These are phyloP conservation scores for Cossypha caffra DNA, from an alignment of 2,797 vertebrate genomes.

Conservation along the genomic window DNA sequence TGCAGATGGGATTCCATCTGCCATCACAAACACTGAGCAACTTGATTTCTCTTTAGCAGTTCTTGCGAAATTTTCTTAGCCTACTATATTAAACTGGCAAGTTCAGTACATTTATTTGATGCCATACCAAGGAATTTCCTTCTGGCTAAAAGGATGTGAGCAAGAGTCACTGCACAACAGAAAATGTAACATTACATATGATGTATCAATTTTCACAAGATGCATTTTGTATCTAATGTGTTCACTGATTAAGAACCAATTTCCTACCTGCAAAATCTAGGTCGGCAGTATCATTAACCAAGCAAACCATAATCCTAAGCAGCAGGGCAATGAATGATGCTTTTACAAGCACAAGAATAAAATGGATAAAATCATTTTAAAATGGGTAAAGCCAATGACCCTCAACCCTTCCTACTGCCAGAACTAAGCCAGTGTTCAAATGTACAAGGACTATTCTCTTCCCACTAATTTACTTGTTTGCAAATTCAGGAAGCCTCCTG, in stretches of 20 bases:
- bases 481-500: constrained; percentile 7
- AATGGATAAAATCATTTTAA: not conserved
- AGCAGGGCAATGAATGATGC: not conserved
- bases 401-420: not conserved
- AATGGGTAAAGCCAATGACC: not conserved
- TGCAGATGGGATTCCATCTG: not conserved
- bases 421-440: not conserved
- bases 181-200: not conserved
- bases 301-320: not conserved
- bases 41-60: not conserved
- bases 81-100: not conserved
- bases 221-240: rapidly evolving
- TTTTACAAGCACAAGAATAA: not conserved
- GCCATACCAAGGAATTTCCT: not conserved
- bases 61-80: not conserved
- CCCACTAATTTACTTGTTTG: not conserved
- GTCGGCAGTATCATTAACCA: not conserved
- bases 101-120: not conserved
- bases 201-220: not conserved
- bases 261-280: not conserved
- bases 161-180: not conserved
- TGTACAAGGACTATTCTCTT: not conserved
- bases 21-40: not conserved
- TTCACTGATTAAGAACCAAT: not conserved
- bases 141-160: not conserved